phyloP scores from a whole-genome alignment of 2,888 invertebrate species.

The Gerris lacustris region DNA sequence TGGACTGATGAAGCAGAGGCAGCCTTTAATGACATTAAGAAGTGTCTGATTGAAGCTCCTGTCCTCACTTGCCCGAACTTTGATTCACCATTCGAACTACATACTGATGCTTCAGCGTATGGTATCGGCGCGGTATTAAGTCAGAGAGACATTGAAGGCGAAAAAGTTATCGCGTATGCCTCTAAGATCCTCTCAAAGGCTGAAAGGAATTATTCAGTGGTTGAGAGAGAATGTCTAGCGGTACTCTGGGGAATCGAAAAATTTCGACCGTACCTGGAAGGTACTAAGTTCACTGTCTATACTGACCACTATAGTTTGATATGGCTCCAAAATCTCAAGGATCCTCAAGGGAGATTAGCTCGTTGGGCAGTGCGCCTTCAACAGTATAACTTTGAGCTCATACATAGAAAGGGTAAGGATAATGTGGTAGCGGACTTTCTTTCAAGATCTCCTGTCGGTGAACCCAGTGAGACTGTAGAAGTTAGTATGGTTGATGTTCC shows the following conservation, averaged over 20 bases:
- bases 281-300: no score
- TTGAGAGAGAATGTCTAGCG: constrained; percentile 8
- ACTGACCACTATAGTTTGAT: no score
- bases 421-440: no score
- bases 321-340: no score
- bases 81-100: constrained; percentile 24
- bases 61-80: constrained; percentile 29
- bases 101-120: constrained; percentile 30
- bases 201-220: constrained; percentile 5
- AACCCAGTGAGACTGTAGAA: constrained; percentile 1
- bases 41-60: constrained; percentile 31
- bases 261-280: no score
- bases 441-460: constrained; percentile 13
- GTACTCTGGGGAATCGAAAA: no score
- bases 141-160: constrained; percentile 24
- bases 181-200: not conserved
- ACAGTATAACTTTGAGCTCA: not conserved
- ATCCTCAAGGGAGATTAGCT: not conserved
- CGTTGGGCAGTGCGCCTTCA: not conserved
- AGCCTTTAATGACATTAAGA: constrained; percentile 17
- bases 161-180: constrained; percentile 18
- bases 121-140: constrained; percentile 31
- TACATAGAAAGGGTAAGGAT: constrained; percentile 6
- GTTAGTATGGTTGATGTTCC: not conserved
- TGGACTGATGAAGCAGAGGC: constrained; percentile 10